Evolutionary conservation across 2,113 vertebrate species (phyloP), one percentile per base, ranked within the genome.

Genomic region (Brachionichthys hirsutus): DNA sequence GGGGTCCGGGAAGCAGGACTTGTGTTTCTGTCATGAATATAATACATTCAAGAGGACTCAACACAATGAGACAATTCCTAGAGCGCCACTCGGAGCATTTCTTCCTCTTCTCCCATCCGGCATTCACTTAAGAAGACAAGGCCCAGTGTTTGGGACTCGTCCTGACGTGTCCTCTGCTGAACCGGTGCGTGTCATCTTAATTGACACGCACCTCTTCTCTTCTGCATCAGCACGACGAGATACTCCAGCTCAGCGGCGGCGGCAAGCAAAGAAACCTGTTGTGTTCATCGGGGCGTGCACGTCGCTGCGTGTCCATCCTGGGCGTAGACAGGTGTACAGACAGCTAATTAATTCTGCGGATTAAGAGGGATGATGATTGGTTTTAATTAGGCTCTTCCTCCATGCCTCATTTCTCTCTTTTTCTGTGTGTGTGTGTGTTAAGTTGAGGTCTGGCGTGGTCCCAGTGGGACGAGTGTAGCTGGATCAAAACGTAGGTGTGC

Each of bases 321-420:
- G 63, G 48, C 57, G 65, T 57, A 54, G 40, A 68, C 78, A 73
- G 77, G 74, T 82, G 77, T 62, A 50, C 67, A 70, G 73, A 51
- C 44, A 62, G 36, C 57, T 87, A 87, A 85, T 87, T 85, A 83
- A 74, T 69, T 87, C 64, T 68, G 67, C 67, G 78, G 83, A 85
- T 83, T 85, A 83, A 73, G 55, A 58, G 57, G 52, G 78, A 61
- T 66, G 57, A 78, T 72, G 67, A 84, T 76, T 77, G 77, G 69
- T 78, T 78, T 76, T 87, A 83, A 82, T 85, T 76, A 75, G 80
- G 71, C 47, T 78, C 80, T 78, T 82, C 76, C 78, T 78, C 38
- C 48, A 36, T 54, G 45, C 19, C 57, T 48, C 45, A 53, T 52
- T 45, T 58, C 19, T 30, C 41, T 34, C 20, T 36, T 4, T 35